Conservation (phyloP, 2,797 vertebrate genomes). For the Ciconia nigra region DNA sequence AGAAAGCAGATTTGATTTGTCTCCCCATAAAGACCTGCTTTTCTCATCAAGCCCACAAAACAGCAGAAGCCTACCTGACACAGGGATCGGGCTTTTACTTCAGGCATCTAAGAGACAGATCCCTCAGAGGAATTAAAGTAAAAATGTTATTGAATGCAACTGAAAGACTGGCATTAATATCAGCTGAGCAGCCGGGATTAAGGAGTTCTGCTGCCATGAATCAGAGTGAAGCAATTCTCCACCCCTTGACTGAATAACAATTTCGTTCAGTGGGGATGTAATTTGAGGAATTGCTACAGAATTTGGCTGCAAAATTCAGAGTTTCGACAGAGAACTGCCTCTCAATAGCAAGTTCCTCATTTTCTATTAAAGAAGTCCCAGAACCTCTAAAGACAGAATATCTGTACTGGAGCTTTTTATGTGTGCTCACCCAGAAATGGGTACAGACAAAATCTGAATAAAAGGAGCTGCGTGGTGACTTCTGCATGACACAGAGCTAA, state of each 20-base stretch:
- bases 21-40: constrained; percentile 7
- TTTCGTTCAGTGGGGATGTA: not conserved
- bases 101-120: not conserved
- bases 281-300: not conserved
- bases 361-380: not conserved
- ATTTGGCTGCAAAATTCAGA: not conserved
- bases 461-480: not conserved
- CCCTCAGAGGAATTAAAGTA: constrained; percentile 2
- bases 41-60: not conserved
- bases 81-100: not conserved
- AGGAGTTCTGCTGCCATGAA: not conserved
- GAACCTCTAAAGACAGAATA: not conserved
- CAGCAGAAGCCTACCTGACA: not conserved
- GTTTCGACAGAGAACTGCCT: not conserved
- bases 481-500: not conserved
- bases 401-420: not conserved
- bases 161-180: constrained; percentile 13
- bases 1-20: constrained; percentile 23
- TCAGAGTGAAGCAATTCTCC: not conserved
- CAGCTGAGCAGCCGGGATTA: not conserved
- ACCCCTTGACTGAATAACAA: not conserved
- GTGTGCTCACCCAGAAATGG: not conserved
- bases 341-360: not conserved
- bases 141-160: constrained; percentile 21
- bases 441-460: not conserved